phyloP scores from a whole-genome alignment of 1,140 invertebrate genomes.

The Listronotus oregonensis region DNA sequence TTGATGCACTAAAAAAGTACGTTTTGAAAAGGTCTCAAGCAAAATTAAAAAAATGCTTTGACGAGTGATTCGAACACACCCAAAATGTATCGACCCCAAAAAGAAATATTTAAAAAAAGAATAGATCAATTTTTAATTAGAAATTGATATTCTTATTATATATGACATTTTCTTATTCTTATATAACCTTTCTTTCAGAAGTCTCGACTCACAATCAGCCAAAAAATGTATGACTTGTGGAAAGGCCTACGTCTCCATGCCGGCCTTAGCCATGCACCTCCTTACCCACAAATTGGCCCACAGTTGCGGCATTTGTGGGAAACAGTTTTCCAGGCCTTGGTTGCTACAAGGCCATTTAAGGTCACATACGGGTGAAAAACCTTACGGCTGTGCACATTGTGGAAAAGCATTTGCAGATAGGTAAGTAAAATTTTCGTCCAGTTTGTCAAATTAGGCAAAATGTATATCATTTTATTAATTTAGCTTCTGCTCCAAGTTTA shows the following conservation, averaged over 20 bases:
- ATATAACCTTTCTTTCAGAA: conserved; percentile 57
- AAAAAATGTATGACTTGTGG: conserved; percentile 94
- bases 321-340: conserved; percentile 97
- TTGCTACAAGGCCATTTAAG: conserved; percentile 95
- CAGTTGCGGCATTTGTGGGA: conserved; percentile 90
- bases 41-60: too few species aligned
- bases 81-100: too few species aligned
- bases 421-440: conserved; percentile 6
- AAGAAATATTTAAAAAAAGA: too few species aligned
- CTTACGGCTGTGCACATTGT: conserved; percentile 97
- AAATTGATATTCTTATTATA: too few species aligned
- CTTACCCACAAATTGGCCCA: conserved; percentile 90
- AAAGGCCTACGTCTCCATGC: conserved; percentile 97
- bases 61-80: too few species aligned
- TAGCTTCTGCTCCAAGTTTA: too few species aligned
- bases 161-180: not conserved
- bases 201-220: conserved; percentile 88
- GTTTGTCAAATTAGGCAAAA: too few species aligned
- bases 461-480: too few species aligned
- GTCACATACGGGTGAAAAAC: conserved; percentile 98
- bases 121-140: too few species aligned
- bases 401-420: conserved; percentile 98
- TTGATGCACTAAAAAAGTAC: too few species aligned
- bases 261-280: conserved; percentile 95
- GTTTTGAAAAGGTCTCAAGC: too few species aligned